Conservation (phyloP, 2,113 vertebrate genomes). For the Stomatorhinus ivindoensis region DNA sequence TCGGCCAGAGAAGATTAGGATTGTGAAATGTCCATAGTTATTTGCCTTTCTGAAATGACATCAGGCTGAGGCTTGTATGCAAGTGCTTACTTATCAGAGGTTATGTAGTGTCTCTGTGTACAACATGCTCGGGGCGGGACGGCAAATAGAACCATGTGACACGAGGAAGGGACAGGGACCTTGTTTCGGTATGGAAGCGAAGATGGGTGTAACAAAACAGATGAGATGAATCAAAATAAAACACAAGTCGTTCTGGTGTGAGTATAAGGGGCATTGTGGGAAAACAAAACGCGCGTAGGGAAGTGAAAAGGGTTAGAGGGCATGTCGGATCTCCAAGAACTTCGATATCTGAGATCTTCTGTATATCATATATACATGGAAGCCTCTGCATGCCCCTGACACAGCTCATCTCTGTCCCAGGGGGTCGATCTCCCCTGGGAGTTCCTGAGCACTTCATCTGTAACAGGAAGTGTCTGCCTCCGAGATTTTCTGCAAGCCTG, state of each 20-base stretch:
- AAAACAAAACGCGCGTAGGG: neutral
- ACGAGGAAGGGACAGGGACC: neutral
- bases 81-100: constrained; percentile 2
- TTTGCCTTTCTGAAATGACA: constrained; percentile 5
- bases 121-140: neutral
- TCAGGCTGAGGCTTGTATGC: neutral
- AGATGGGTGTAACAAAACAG: neutral
- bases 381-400: neutral
- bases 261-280: neutral
- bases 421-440: neutral
- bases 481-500: neutral
- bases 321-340: neutral
- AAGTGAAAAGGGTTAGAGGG: neutral
- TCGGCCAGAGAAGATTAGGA: constrained; percentile 12
- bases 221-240: neutral
- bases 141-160: neutral
- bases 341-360: neutral
- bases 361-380: neutral
- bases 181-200: neutral
- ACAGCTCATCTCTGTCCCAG: neutral
- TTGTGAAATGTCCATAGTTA: constrained; percentile 6
- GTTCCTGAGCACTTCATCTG: neutral
- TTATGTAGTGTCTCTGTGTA: neutral
- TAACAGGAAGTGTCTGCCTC: neutral
- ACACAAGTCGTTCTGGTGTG: neutral